Evolutionary conservation across 2,797 vertebrate species (phyloP), one percentile per base, ranked within the genome.

Genomic region (Cuniculus paca): DNA sequence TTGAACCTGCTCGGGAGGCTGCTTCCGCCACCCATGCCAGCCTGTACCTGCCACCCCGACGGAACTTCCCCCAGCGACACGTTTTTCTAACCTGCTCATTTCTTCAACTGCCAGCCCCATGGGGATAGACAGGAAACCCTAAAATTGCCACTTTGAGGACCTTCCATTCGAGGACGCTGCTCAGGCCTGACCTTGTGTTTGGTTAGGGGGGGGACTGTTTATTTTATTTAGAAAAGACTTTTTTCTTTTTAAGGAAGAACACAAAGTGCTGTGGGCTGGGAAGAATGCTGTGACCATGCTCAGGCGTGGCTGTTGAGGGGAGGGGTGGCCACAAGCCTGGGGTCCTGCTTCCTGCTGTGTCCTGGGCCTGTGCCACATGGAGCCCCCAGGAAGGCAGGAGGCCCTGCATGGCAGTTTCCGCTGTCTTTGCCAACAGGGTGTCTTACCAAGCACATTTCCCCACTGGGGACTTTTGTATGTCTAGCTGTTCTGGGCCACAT

Each of bases 211-310:
- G 58, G 54, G 31, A 45, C 45, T 82, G 82, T 90, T 95, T 97
- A 80, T 95, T 92, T 97, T 96, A 91, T 90, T 94, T 82, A 61
- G 84, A 91, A 93, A 96, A 77, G 34, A 60, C 74, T 79, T 86
- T 96, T 95, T 84, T 81, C 72, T 96, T 95, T 96, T 97, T 91
- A 97, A 94, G 96, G 96, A 95, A 96, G 60, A 95, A 78, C 92
- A 79, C 28, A 54, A 83, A 95, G 82, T 86, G 77, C 77, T 91
- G 42, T 63, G 82, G 91, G 92, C 91, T 82, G 74, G 94, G 60
- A 80, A 91, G 72, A 94, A 84, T 34, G 83, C 39, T 10, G 31
- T 28, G 79, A 56, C 93, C 60, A 3, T 34, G 58, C 77, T 81
- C 34, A 3, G 34, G 85, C 68, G 0, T 45, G 70, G 54, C 91